These are phyloP conservation scores for Chromobotia macracanthus DNA, from an alignment of 2,797 vertebrate genomes.

Conservation along the genomic window DNA sequence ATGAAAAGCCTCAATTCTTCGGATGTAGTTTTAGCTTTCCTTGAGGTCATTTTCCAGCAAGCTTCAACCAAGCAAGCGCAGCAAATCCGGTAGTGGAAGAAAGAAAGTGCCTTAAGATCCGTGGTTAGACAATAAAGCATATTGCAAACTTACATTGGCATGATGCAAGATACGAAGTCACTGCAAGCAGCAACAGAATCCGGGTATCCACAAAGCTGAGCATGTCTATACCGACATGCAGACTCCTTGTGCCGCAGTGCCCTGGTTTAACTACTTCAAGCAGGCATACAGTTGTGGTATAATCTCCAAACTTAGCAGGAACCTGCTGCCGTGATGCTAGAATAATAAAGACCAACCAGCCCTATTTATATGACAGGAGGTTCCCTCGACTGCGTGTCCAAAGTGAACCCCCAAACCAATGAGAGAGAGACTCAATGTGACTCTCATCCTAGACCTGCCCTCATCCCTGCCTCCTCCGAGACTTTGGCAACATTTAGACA, in stretches of 20 bases:
- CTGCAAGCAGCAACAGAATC: constrained; percentile 99
- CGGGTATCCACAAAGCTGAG: constrained; percentile 99
- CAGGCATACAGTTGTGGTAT: constrained; percentile 90
- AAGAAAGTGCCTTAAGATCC: constrained; percentile 72
- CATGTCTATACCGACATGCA: constrained; percentile 99
- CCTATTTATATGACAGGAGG: constrained; percentile 97
- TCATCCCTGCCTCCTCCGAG: constrained; percentile 68
- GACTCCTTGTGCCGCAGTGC: constrained; percentile 97
- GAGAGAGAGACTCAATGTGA: constrained; percentile 74
- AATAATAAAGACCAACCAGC: constrained; percentile 88
- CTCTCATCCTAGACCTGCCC: constrained; percentile 75
- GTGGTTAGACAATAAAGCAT: constrained; percentile 72
- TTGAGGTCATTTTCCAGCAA: constrained; percentile 71
- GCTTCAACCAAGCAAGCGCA: constrained; percentile 65
- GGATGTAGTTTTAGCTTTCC: constrained; percentile 69
- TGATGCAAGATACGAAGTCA: constrained; percentile 93
- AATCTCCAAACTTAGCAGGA: constrained; percentile 90
- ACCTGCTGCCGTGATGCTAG: constrained; percentile 96
- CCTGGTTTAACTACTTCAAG: constrained; percentile 85
- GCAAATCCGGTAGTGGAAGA: constrained; percentile 67
- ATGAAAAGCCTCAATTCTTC: constrained; percentile 48
- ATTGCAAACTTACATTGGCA: constrained; percentile 93
- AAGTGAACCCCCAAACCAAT: constrained; percentile 84
- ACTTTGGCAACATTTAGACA: constrained; percentile 75
- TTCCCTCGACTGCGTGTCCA: constrained; percentile 84